Conservation (phyloP, 2,888 invertebrate genomes). For the Callosobruchus maculatus region DNA sequence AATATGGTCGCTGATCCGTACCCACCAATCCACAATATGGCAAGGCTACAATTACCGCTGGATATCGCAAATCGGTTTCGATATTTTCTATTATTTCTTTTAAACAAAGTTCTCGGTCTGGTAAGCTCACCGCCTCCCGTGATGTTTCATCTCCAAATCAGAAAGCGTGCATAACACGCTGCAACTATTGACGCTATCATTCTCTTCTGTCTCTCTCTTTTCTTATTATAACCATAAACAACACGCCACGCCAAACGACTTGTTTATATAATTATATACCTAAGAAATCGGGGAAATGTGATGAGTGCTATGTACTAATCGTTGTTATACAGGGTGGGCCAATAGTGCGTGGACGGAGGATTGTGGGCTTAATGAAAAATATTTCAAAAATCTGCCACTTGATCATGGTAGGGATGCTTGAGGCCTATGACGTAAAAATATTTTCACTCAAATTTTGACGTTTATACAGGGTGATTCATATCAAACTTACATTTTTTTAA, state of each 20-base stretch:
- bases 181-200: slow-evolving; percentile 11
- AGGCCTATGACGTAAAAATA: no score
- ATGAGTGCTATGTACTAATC: neutral
- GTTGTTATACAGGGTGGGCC: no score
- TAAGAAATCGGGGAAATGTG: neutral
- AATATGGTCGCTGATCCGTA: neutral
- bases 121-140: slow-evolving; percentile 19
- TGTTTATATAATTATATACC: slow-evolving; percentile 38
- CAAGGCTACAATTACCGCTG: neutral
- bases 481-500: no score
- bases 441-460: no score
- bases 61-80: slow-evolving; percentile 18
- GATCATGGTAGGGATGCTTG: no score
- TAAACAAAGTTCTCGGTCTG: slow-evolving; percentile 28
- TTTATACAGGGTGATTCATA: no score
- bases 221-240: slow-evolving; percentile 26
- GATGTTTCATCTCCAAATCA: slow-evolving; percentile 40
- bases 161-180: slow-evolving; percentile 37
- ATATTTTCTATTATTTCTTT: slow-evolving; percentile 24
- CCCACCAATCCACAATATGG: neutral
- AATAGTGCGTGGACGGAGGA: no score
- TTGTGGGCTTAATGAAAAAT: no score
- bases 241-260: slow-evolving; percentile 23
- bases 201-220: neutral
- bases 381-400: no score